A percentile compares a stretch with the other conserved stretches of the same genome.
Evolutionary conservation across 2,797 vertebrate genomes (phyloP).

Genomic region (Semaprochilodus insignis): DNA sequence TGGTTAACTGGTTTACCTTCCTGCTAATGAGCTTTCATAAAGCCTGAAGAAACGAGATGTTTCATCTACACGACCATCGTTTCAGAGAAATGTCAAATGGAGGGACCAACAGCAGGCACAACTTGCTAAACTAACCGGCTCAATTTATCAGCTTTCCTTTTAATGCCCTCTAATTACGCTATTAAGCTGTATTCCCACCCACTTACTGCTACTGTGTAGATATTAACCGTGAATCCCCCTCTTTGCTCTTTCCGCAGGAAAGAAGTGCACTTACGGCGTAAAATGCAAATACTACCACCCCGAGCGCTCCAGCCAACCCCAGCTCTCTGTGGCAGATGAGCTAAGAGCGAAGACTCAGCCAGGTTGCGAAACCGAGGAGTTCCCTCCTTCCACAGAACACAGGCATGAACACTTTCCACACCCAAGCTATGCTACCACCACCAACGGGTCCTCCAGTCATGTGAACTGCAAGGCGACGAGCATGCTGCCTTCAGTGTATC

Average conservation of each 20-base stretch:
- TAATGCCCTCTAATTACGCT: too few relatives aligned
- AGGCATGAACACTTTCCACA: neutral
- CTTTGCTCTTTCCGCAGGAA: constrained; percentile 75
- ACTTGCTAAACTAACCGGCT: too few relatives aligned
- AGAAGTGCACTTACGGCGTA: constrained; percentile 94
- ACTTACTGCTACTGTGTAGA: neutral
- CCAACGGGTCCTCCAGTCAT: neutral
- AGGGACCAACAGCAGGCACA: too few relatives aligned
- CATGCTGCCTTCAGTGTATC: constrained; percentile 28
- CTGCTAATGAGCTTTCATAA: too few relatives aligned
- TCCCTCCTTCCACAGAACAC: neutral
- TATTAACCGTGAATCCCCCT: neutral
- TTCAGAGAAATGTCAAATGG: too few relatives aligned
- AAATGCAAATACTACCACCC: constrained; percentile 96
- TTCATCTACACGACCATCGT: too few relatives aligned
- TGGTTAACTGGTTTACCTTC: too few relatives aligned
- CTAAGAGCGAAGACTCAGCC: constrained; percentile 81
- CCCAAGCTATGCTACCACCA: neutral
- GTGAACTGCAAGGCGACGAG: neutral
- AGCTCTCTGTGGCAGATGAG: constrained; percentile 87
- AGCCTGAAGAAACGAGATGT: too few relatives aligned
- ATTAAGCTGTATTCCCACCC: neutral
- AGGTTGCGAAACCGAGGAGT: neutral
- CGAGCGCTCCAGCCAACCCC: constrained; percentile 88
- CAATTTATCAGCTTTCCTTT: too few relatives aligned